Base-by-base conservation (phyloP, 2,888 invertebrate species). In the Chalcis sispes region DNA sequence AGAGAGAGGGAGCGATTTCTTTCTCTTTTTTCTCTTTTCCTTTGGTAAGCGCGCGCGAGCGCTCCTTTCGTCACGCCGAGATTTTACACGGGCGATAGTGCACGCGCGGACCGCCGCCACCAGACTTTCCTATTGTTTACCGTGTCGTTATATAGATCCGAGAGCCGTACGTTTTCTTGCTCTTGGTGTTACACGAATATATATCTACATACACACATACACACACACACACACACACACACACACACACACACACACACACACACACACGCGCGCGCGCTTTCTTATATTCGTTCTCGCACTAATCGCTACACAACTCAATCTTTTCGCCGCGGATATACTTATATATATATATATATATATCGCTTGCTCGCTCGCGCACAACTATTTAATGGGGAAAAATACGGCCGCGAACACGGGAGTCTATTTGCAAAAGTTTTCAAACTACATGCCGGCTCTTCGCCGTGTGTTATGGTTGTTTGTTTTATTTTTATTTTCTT, bases 1-100 rank as follows among this genome's bases (percentile, higher is more conserved):
- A 29, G 29, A 10, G 18, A 25, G 46, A 27, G 27, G 25, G 50
- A 25, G 42, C 29, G 46, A 25, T 46, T 32, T 54, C 36, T 64
- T 64, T 69, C 56, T 23, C 46, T 46, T n/a, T 42, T 23, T 32
- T 20, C 8, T 29, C 56, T 56, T 56, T 15, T 27, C 23, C 52
- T 25, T 10, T n/a, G n/a, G 27, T 3, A 8, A 7, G 8, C 58
- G 58, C 36, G 36, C 2, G 32, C 61, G 48, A 7, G 18, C 32
- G 3, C n/a, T 65, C 36, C 54, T 75, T 70, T 78, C 66, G 72
- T 65, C 71, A 72, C 75, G 71, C 75, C 72, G 65, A 61, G 73
- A 79, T 82, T 80, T 83, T 80, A 81, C 76, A 58, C 75, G 79
- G 32, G 15, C 78, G 81, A 79, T 79, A 77, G 74, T 77, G 73